These are phyloP conservation scores for Ceratosolen solmsi DNA, from an alignment of 1,140 invertebrate genomes.

Conservation along the genomic window DNA sequence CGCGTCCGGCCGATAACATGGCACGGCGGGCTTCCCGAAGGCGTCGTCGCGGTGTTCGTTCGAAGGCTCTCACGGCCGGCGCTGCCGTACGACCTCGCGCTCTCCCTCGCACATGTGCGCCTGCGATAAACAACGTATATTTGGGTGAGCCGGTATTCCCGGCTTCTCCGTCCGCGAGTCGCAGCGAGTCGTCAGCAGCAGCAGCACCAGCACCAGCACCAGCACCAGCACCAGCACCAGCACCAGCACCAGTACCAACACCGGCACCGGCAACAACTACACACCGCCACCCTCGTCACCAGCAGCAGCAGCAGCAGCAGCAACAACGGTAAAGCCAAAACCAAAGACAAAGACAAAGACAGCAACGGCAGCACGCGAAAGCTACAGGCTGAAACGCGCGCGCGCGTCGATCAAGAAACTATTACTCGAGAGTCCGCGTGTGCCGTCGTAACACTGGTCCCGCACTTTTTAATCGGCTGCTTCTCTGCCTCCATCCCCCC, in stretches of 20 bases:
- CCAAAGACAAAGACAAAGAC: not conserved
- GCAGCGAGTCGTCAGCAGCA: not conserved
- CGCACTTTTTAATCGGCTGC: not conserved
- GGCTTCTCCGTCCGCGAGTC: slow-evolving; percentile 23
- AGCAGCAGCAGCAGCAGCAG: no score
- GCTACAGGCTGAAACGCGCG: no score
- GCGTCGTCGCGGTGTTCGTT: not conserved
- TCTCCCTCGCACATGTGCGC: slow-evolving; percentile 21
- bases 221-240: not conserved
- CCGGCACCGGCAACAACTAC: not conserved
- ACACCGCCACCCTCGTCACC: not conserved
- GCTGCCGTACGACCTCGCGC: not conserved
- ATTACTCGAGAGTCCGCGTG: not conserved
- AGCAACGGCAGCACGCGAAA: no score
- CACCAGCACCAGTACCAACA: not conserved
- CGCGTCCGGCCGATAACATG: no score
- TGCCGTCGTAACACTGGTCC: not conserved
- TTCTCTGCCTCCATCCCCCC: not conserved
- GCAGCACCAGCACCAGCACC: not conserved
- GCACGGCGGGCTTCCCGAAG: no score
- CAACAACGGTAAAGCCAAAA: not conserved
- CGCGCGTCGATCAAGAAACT: not conserved
- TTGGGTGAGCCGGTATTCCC: slow-evolving; percentile 35
- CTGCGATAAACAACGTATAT: slow-evolving; percentile 46
- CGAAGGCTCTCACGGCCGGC: not conserved